Evolutionary conservation across 2,113 vertebrate genomes (phyloP).

Genomic region (Oryzias celebensis): DNA sequence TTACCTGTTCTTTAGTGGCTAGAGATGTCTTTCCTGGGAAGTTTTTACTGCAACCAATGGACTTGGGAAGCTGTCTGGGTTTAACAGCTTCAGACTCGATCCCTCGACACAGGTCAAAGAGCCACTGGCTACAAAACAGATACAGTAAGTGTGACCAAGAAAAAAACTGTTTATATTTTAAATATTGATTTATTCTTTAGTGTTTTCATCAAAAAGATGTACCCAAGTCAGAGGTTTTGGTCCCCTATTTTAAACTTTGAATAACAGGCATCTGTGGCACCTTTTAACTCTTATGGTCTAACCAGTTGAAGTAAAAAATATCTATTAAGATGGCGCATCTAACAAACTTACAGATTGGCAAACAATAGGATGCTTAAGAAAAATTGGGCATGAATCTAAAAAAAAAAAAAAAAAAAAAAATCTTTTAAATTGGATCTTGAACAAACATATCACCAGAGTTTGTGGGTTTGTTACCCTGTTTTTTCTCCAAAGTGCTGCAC

Average conservation of each 20-base stretch:
- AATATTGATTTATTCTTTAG: not conserved
- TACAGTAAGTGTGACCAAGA: not conserved
- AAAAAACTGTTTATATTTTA: not conserved
- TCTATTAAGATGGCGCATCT: too few relatives aligned
- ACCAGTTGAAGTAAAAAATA: too few relatives aligned
- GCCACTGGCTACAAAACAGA: conserved; percentile 82
- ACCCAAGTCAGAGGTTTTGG: too few relatives aligned
- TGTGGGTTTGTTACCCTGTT: conserved; percentile 83
- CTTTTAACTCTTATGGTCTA: too few relatives aligned
- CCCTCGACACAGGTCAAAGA: conserved; percentile 91
- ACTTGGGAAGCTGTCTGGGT: conserved; percentile 89
- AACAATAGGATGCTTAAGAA: too few relatives aligned
- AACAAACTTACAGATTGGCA: too few relatives aligned
- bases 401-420: too few relatives aligned
- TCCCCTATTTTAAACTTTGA: too few relatives aligned
- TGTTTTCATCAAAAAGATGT: not conserved
- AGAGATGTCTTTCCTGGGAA: conserved; percentile 88
- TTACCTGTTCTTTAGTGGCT: conserved; percentile 84
- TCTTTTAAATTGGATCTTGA: too few relatives aligned
- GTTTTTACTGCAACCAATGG: conserved; percentile 95
- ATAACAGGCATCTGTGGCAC: too few relatives aligned
- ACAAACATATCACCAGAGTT: too few relatives aligned
- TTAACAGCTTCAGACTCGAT: conserved; percentile 94
- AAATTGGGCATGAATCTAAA: not conserved
- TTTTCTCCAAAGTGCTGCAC: conserved; percentile 91